A percentile compares a stretch with the other conserved stretches of the same genome.
phyloP scores from a whole-genome alignment of 2,888 invertebrate genomes.

The Theretra japonica region DNA sequence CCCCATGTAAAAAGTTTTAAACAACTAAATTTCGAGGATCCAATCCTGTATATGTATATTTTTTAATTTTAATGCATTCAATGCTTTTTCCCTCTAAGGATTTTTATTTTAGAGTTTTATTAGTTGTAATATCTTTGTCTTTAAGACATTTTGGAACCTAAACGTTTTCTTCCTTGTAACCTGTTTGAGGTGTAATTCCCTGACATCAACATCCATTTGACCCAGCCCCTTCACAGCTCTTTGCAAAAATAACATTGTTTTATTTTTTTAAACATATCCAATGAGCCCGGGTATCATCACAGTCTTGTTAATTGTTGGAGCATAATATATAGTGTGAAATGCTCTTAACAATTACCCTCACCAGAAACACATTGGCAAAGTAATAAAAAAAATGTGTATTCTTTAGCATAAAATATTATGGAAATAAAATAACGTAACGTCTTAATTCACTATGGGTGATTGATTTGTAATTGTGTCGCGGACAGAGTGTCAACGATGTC shows the following conservation, averaged over 20 bases:
- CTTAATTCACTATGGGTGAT: not conserved
- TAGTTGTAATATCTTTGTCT: not conserved
- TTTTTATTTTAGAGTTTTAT: not conserved
- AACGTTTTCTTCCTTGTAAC: not conserved
- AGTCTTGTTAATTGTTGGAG: not conserved
- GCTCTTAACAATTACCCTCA: not conserved
- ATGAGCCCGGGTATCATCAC: conserved; percentile 3
- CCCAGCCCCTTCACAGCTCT: not conserved
- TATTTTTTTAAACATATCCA: not conserved
- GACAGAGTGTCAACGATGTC: not conserved
- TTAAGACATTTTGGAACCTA: not conserved
- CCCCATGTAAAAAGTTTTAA: not conserved
- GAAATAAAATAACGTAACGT: not conserved
- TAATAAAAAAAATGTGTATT: not conserved
- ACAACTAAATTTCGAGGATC: not conserved
- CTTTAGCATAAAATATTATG: not conserved
- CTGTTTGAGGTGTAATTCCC: too few relatives aligned
- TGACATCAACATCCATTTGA: too few relatives aligned
- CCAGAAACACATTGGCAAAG: not conserved
- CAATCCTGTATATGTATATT: not conserved
- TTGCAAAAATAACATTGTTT: not conserved
- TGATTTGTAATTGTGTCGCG: not conserved
- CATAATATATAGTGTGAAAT: not conserved
- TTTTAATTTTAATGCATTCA: not conserved
- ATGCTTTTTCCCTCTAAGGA: not conserved